These are phyloP conservation scores for Troglohyphantes excavatus DNA, from an alignment of 2,888 invertebrate species.

Conservation along the genomic window DNA sequence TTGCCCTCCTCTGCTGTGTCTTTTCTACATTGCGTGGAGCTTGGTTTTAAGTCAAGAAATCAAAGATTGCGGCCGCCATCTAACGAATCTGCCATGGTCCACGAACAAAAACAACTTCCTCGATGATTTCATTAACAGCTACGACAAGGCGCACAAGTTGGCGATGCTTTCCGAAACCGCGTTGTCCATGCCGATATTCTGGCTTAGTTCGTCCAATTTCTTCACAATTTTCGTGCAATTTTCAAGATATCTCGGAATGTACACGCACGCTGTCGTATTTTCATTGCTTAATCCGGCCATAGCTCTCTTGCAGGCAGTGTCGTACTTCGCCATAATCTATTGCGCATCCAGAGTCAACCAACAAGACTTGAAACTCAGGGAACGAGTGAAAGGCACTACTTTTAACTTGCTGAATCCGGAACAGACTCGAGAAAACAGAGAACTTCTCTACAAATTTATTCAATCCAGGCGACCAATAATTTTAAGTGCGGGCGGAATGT, in stretches of 20 bases:
- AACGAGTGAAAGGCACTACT: not conserved
- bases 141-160: not conserved
- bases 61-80: not conserved
- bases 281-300: not conserved
- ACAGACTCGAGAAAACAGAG: not conserved
- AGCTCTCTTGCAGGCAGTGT: not conserved
- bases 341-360: not conserved
- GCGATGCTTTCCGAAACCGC: not conserved
- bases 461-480: not conserved
- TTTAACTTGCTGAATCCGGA: not conserved
- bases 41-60: not conserved
- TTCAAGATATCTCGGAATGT: not conserved
- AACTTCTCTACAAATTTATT: not conserved
- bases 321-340: not conserved
- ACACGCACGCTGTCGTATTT: not conserved
- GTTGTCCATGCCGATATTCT: not conserved
- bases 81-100: not conserved
- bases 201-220: not conserved
- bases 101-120: not conserved
- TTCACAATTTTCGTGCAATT: not conserved
- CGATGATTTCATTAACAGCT: not conserved
- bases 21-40: not conserved
- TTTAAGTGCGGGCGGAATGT: constrained; percentile 7
- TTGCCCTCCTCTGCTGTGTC: not conserved
- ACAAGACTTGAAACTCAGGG: not conserved